Percentiles rank a stretch among this genome's conserved stretches.
These are phyloP conservation scores for Pheosia tremula DNA, from an alignment of 2,888 invertebrate genomes.

Conservation along the genomic window DNA sequence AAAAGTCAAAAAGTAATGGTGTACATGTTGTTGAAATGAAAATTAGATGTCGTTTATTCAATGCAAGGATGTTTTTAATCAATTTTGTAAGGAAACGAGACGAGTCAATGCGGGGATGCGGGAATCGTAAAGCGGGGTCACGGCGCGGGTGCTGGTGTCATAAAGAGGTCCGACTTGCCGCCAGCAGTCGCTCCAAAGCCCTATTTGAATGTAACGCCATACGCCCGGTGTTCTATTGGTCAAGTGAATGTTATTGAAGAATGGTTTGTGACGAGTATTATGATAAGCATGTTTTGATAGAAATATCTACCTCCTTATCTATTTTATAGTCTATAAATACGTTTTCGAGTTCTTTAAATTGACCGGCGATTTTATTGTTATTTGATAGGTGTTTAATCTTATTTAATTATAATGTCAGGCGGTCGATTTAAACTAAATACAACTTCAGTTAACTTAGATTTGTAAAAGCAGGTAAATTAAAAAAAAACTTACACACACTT, in stretches of 20 bases:
- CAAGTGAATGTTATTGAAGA: constrained; percentile 48
- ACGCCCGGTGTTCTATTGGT: constrained; percentile 43
- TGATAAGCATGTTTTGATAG: too few relatives aligned
- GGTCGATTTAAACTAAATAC: too few relatives aligned
- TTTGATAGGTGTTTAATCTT: too few relatives aligned
- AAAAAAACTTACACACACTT: neutral
- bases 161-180: constrained; percentile 63
- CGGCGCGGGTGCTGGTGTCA: constrained; percentile 64
- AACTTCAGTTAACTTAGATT: too few relatives aligned
- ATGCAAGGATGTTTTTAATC: constrained; percentile 55
- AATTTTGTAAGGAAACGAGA: constrained; percentile 66
- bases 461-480: neutral
- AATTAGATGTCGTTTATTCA: constrained; percentile 42
- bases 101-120: constrained; percentile 61
- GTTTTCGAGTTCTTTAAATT: too few relatives aligned
- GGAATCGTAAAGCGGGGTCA: constrained; percentile 70
- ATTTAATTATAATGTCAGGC: too few relatives aligned
- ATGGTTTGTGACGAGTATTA: neutral
- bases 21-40: constrained; percentile 20
- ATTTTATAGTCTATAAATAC: too few relatives aligned
- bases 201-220: constrained; percentile 60
- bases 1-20: constrained; percentile 11
- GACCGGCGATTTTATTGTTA: too few relatives aligned
- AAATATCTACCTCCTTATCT: too few relatives aligned
- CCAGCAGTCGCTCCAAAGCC: constrained; percentile 47